phyloP scores from a whole-genome alignment of 2,888 invertebrate genomes.

The Leptinotarsa juncta region DNA sequence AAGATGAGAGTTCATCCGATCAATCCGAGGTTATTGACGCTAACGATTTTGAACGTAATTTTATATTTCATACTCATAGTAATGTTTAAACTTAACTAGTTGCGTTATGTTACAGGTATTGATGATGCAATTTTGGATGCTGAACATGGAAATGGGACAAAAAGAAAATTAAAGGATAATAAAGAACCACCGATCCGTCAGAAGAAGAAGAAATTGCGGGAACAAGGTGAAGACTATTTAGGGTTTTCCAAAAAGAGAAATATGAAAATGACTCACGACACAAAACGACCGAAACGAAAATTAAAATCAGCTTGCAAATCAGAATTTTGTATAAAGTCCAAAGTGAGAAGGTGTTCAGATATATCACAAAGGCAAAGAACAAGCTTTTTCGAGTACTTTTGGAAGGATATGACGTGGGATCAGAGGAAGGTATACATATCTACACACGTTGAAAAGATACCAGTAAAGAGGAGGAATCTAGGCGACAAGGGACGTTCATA shows the following conservation, averaged over 20 bases:
- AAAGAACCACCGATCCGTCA: background rate
- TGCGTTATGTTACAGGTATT: background rate
- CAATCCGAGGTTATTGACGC: background rate
- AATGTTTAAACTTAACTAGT: background rate
- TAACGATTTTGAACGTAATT: background rate
- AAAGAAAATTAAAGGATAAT: background rate
- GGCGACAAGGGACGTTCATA: background rate
- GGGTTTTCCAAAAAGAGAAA: background rate
- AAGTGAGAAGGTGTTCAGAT: background rate
- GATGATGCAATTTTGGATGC: background rate
- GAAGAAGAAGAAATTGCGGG: background rate
- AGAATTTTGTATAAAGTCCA: background rate
- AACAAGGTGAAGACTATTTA: background rate
- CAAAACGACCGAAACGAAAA: background rate
- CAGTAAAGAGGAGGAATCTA: background rate
- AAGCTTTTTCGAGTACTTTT: background rate
- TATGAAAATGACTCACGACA: slow-evolving; percentile 2
- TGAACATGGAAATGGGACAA: background rate
- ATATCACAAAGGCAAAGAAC: background rate
- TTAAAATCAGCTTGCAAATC: background rate
- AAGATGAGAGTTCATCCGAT: background rate
- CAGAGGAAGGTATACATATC: background rate
- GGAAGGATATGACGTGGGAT: background rate
- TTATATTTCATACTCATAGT: background rate
- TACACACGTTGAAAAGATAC: background rate